Conservation (phyloP, 2,888 invertebrate species). For the Dascillus cervinus region DNA sequence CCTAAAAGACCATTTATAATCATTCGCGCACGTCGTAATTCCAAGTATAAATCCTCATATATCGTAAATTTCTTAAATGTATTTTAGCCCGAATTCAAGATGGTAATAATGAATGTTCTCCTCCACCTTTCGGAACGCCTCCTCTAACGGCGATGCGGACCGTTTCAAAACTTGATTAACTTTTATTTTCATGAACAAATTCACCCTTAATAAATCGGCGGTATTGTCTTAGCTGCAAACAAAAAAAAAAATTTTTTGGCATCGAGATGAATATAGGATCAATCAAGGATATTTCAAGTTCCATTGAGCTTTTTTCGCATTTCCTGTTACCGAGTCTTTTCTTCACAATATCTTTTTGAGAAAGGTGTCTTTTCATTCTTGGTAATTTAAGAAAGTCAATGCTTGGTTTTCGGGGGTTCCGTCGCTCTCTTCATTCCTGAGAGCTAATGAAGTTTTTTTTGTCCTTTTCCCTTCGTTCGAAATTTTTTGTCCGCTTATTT, state of each 20-base stretch:
- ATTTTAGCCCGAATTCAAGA: conserved; percentile 15
- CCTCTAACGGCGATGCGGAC: conserved; percentile 11
- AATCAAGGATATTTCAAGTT: conserved; percentile 14
- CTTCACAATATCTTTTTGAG: conserved; percentile 6
- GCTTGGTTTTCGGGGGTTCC: not conserved
- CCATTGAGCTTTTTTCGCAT: conserved; percentile 12
- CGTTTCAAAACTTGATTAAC: conserved; percentile 22
- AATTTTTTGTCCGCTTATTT: no score
- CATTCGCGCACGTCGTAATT: conserved; percentile 20
- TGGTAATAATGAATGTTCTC: conserved; percentile 15
- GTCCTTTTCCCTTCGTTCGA: no score
- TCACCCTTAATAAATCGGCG: conserved; percentile 19
- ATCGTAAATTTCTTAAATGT: conserved; percentile 26
- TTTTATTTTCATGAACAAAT: conserved; percentile 22
- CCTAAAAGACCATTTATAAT: conserved; percentile 21
- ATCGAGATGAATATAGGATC: conserved; percentile 14
- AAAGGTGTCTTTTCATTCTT: conserved; percentile 3
- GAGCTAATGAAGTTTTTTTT: not conserved
- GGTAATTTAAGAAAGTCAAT: conserved; percentile 1
- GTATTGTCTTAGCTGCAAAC: conserved; percentile 12
- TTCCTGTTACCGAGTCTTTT: conserved; percentile 12
- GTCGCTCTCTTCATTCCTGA: conserved; percentile 1
- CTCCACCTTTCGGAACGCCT: conserved; percentile 7
- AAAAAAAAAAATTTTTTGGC: conserved; percentile 10
- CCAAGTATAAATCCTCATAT: conserved; percentile 24